Evolutionary conservation across 2,113 vertebrate genomes (phyloP).

Genomic region (pig (Sus scrofa)): T2T-Sscrofa CM000817.6:141399001-141399500

Average conservation of each 20-base stretch:
- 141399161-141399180: conserved; percentile 55
- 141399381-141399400: conserved; percentile 31
- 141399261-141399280: conserved; percentile 63
- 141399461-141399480: too few species aligned
- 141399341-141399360: conserved; percentile 51
- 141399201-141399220: conserved; percentile 71
- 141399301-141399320: conserved; percentile 67
- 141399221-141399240: conserved; percentile 70
- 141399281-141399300: conserved; percentile 75
- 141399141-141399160: conserved; percentile 67
- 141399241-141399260: conserved; percentile 72
- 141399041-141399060: conserved; percentile 51
- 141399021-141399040: conserved; percentile 37
- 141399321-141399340: conserved; percentile 58
- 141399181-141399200: conserved; percentile 76
- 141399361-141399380: conserved; percentile 27
- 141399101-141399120: conserved; percentile 66
- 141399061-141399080: conserved; percentile 57
- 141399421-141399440: too few species aligned
- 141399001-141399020: conserved; percentile 45
- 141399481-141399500: too few species aligned
- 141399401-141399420: too few species aligned
- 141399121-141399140: conserved; percentile 78
- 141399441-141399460: too few species aligned
- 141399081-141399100: conserved; percentile 57